Evolutionary conservation across 2,888 invertebrate species (phyloP).

Genomic region (Heliconius erato): DNA sequence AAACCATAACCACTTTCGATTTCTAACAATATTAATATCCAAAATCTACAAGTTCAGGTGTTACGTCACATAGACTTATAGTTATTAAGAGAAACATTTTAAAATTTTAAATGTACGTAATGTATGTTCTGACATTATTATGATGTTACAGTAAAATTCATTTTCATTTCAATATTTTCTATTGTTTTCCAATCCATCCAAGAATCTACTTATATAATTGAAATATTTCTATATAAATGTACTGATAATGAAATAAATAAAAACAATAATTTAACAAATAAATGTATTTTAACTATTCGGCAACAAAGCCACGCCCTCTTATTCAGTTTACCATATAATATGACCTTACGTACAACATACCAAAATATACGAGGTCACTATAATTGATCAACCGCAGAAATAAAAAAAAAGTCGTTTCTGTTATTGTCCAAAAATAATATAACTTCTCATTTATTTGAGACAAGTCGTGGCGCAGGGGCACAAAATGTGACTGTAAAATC

Average conservation of each 20-base stretch:
- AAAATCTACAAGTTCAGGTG: constrained; percentile 8
- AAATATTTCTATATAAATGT: no score
- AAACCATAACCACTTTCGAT: no score
- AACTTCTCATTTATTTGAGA: no score
- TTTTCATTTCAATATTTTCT: no score
- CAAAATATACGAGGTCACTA: constrained; percentile 61
- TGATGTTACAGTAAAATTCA: no score
- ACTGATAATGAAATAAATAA: no score
- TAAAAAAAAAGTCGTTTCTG: not conserved
- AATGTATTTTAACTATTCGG: not conserved
- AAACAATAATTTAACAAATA: not conserved
- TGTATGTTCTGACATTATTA: not conserved
- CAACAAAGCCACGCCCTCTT: constrained; percentile 5
- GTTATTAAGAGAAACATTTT: not conserved
- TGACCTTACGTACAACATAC: constrained; percentile 69
- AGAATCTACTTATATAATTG: no score
- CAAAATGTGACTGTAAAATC: no score
- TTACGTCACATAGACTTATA: not conserved
- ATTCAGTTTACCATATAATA: constrained; percentile 48
- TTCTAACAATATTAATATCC: not conserved
- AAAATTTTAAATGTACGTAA: not conserved
- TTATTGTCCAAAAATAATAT: no score
- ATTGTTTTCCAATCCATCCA: no score
- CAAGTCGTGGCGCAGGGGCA: no score
- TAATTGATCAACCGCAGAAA: constrained; percentile 5